phyloP scores from a whole-genome alignment of 2,888 invertebrate species.

The Coelinius sp. region DNA sequence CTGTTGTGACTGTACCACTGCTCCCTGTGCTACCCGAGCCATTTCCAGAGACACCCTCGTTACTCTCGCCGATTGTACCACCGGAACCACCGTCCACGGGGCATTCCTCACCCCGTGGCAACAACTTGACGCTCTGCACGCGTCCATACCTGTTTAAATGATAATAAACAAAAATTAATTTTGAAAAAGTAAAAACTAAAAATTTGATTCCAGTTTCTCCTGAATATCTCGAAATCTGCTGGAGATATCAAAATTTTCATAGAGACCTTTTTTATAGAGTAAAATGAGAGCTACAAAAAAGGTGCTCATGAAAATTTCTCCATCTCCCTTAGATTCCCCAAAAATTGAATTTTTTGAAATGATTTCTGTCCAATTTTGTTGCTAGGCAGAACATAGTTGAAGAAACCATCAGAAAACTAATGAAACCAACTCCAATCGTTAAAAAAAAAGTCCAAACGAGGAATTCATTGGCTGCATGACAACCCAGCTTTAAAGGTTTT shows the following conservation, averaged over 20 bases:
- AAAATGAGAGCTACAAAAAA: too few species aligned
- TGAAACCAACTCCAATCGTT: not conserved
- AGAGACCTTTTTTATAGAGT: too few species aligned
- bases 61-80: constrained; percentile 72
- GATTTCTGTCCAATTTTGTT: not conserved
- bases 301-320: not conserved
- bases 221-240: too few species aligned
- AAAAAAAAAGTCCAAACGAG: not conserved
- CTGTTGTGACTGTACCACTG: constrained; percentile 74
- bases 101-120: constrained; percentile 76
- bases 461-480: constrained; percentile 6
- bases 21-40: constrained; percentile 68
- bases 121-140: constrained; percentile 96
- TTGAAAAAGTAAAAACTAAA: too few species aligned
- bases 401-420: not conserved
- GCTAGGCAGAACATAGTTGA: not conserved
- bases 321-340: not conserved
- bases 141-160: constrained; percentile 88
- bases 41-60: constrained; percentile 66
- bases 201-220: too few species aligned
- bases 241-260: too few species aligned
- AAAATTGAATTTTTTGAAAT: not conserved
- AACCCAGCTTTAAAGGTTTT: constrained; percentile 7
- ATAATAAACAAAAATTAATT: not conserved
- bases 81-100: constrained; percentile 70